Conservation (phyloP, 2,888 invertebrate species). For the Pyrgus malvae region DNA sequence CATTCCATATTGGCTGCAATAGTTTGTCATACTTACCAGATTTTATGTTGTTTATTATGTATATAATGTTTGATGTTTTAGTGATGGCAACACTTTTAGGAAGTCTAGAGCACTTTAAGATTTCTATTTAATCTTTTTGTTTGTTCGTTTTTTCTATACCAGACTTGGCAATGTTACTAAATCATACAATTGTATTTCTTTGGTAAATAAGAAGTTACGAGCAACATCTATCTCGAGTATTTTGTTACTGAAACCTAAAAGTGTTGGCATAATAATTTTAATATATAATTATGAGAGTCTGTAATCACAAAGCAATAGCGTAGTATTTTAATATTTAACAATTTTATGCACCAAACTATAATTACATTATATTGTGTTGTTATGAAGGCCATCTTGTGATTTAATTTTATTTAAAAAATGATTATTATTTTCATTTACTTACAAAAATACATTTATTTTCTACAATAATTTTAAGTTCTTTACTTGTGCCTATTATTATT, state of each 20-base stretch:
- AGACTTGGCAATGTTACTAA: too few species aligned
- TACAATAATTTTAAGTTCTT: conserved; percentile 14
- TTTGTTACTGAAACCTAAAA: not conserved
- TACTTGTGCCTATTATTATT: conserved; percentile 6
- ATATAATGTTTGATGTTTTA: conserved; percentile 31
- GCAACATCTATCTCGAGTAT: not conserved
- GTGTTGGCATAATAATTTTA: conserved; percentile 8
- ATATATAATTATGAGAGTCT: conserved; percentile 19
- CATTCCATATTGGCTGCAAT: conserved; percentile 73
- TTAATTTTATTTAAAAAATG: conserved; percentile 14
- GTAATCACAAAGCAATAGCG: conserved; percentile 25
- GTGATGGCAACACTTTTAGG: conserved; percentile 26
- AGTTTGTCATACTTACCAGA: conserved; percentile 52
- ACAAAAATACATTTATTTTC: conserved; percentile 5
- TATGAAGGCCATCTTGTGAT: conserved; percentile 16
- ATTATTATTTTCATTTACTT: conserved; percentile 19
- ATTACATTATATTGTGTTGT: conserved; percentile 10
- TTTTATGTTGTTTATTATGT: conserved; percentile 47
- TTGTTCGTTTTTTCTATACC: not conserved
- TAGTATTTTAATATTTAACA: conserved; percentile 19
- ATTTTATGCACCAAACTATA: conserved; percentile 25
- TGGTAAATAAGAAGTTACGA: too few species aligned
- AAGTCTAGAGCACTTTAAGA: too few species aligned
- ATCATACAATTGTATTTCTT: too few species aligned
- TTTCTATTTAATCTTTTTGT: too few species aligned